phyloP scores from a whole-genome alignment of 2,797 vertebrate species.

The Characodon lateralis region DNA sequence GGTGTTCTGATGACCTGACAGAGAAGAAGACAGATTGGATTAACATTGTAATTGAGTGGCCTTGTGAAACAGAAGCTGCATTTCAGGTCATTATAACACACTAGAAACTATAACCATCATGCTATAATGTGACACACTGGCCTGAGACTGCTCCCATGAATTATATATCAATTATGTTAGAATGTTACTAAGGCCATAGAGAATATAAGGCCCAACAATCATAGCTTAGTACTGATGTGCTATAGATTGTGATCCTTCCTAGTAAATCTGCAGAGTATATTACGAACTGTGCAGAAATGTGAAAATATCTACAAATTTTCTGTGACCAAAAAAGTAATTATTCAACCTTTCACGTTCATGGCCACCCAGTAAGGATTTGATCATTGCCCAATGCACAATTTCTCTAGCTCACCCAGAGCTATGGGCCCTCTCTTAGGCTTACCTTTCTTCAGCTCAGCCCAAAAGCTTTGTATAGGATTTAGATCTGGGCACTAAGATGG shows the following conservation, averaged over 20 bases:
- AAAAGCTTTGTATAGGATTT: too few relatives aligned
- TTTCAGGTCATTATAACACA: slow-evolving; percentile 56
- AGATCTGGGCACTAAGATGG: too few relatives aligned
- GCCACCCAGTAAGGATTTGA: too few relatives aligned
- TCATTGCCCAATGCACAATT: too few relatives aligned
- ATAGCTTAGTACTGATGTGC: not conserved
- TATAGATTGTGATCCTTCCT: not conserved
- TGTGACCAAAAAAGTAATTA: too few relatives aligned
- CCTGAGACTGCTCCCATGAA: slow-evolving; percentile 24
- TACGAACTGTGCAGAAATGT: too few relatives aligned
- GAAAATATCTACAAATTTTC: too few relatives aligned
- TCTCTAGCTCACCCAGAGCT: too few relatives aligned
- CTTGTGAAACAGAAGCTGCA: slow-evolving; percentile 55
- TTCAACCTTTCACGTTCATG: too few relatives aligned
- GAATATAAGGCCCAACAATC: not conserved
- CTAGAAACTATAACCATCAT: slow-evolving; percentile 60
- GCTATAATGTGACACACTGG: slow-evolving; percentile 45
- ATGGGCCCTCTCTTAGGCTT: too few relatives aligned
- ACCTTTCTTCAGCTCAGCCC: too few relatives aligned
- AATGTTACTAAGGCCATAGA: slow-evolving; percentile 14
- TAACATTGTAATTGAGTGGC: slow-evolving; percentile 69
- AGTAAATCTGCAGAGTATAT: too few relatives aligned
- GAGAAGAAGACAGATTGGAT: slow-evolving; percentile 80
- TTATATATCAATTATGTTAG: slow-evolving; percentile 39
- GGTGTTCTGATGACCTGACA: slow-evolving; percentile 93